phyloP scores from a whole-genome alignment of 1,140 invertebrate species.

The Rhyacophila brunnea region DNA sequence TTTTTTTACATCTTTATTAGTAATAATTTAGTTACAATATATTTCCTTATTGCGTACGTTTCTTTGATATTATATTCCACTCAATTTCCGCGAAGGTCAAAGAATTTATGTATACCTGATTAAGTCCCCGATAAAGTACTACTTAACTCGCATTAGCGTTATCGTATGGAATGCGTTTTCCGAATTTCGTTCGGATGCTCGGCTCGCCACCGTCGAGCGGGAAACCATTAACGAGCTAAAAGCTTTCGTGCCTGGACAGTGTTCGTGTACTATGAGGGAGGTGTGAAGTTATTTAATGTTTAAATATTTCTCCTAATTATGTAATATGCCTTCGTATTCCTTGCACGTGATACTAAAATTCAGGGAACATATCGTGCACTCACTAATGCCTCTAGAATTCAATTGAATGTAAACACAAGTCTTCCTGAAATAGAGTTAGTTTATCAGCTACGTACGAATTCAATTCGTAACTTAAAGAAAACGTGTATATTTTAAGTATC shows the following conservation, averaged over 20 bases:
- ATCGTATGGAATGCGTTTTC: not conserved
- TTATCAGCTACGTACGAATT: no score
- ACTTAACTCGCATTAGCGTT: not conserved
- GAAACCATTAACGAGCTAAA: not conserved
- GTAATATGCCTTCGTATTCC: conserved; percentile 2
- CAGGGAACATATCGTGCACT: not conserved
- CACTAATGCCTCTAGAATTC: no score
- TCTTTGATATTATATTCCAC: no score
- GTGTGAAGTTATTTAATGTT: conserved; percentile 17
- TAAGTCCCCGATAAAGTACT: not conserved
- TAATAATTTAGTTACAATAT: no score
- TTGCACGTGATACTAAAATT: conserved; percentile 5
- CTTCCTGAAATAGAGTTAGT: no score
- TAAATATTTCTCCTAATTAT: conserved; percentile 1
- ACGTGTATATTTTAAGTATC: no score
- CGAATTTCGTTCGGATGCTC: not conserved
- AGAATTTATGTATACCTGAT: not conserved
- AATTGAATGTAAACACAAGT: no score
- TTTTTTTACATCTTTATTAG: no score
- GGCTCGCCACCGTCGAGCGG: not conserved
- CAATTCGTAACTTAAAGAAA: no score
- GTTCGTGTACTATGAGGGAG: conserved; percentile 5
- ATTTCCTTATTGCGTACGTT: no score
- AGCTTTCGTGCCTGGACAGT: conserved; percentile 5
- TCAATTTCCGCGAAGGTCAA: not conserved